Conservation (phyloP, 2,888 invertebrate species). For the Hypena proboscidalis region DNA sequence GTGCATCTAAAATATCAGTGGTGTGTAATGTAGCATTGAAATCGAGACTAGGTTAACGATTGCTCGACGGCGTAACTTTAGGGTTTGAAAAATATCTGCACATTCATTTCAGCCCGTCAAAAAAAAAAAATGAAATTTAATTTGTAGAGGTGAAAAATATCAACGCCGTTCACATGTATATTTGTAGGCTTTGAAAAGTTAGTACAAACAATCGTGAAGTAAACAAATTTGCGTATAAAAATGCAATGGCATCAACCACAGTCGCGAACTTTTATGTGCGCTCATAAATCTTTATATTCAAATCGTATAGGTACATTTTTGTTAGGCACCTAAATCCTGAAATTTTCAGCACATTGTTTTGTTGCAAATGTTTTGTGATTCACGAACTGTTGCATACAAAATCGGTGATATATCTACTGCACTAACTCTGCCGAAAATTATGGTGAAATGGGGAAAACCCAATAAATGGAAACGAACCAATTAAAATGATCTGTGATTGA, state of each 20-base stretch:
- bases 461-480: too few species aligned
- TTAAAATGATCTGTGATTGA: too few species aligned
- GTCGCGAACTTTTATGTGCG: constrained; percentile 25
- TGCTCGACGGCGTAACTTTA: constrained; percentile 14
- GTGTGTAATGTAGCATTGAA: constrained; percentile 14
- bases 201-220: constrained; percentile 1
- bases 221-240: constrained; percentile 27
- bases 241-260: constrained; percentile 18
- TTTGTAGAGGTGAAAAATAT: constrained; percentile 2
- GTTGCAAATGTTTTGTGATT: too few species aligned
- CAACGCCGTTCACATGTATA: constrained; percentile 10
- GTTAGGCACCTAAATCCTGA: constrained; percentile 1
- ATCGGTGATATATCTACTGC: too few species aligned
- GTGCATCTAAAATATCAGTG: neutral
- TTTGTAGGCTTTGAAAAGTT: constrained; percentile 17
- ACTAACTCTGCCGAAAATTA: too few species aligned
- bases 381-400: too few species aligned
- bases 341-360: too few species aligned
- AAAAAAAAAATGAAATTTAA: constrained; percentile 13
- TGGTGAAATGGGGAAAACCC: too few species aligned
- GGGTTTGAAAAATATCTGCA: constrained; percentile 16
- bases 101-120: too few species aligned
- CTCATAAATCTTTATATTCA: constrained; percentile 28
- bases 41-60: constrained; percentile 24
- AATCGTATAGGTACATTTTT: constrained; percentile 22